Evolutionary conservation across 1,140 invertebrate genomes (phyloP).

Genomic region (Riptortus pedestris): DNA sequence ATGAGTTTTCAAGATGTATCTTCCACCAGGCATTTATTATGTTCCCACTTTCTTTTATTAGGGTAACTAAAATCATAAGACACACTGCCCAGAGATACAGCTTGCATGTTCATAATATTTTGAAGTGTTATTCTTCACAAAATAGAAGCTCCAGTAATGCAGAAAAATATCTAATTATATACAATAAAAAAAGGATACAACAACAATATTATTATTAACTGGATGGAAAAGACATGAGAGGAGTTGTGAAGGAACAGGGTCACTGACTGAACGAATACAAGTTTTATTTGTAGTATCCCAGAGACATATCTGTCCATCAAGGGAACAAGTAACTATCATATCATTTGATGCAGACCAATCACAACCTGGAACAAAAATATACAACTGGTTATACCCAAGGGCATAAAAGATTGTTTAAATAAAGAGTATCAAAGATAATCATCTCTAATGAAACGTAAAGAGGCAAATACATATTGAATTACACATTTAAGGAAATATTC

Average conservation of each 20-base stretch:
- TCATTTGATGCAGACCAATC: slow-evolving; percentile 84
- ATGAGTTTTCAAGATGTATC: too few relatives aligned
- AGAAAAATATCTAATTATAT: too few relatives aligned
- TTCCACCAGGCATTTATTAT: too few relatives aligned
- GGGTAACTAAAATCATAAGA: too few relatives aligned
- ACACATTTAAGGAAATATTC: not conserved
- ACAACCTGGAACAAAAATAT: slow-evolving; percentile 37
- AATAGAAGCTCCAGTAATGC: too few relatives aligned
- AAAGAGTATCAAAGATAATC: not conserved
- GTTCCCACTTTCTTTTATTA: too few relatives aligned
- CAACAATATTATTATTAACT: slow-evolving; percentile 77
- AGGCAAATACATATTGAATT: slow-evolving; percentile 10
- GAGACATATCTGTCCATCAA: slow-evolving; percentile 62
- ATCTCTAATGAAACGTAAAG: not conserved
- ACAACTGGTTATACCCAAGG: slow-evolving; percentile 18
- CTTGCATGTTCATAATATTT: not conserved
- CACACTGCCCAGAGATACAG: not conserved
- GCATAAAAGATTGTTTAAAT: too few relatives aligned
- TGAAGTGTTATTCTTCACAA: not conserved
- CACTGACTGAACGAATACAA: slow-evolving; percentile 55
- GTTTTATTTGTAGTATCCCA: slow-evolving; percentile 51
- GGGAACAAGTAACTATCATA: slow-evolving; percentile 63
- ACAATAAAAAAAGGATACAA: slow-evolving; percentile 54
- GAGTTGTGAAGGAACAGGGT: slow-evolving; percentile 52
- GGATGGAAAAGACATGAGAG: slow-evolving; percentile 73